phyloP scores from a whole-genome alignment of 2,888 invertebrate genomes.

The Pseudoips prasinana region DNA sequence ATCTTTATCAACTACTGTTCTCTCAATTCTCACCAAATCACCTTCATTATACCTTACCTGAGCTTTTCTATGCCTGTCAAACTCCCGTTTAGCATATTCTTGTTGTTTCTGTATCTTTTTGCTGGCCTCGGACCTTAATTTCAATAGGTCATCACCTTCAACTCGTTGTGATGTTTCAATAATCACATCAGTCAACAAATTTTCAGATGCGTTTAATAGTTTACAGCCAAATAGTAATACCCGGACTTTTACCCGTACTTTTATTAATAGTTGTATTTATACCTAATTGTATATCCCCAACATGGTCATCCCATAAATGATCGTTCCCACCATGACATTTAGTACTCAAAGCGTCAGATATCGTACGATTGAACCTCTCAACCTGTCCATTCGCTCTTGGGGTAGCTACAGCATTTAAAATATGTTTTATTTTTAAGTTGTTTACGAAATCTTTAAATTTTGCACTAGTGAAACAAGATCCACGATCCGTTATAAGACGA shows the following conservation, averaged over 20 bases:
- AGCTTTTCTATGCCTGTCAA: conserved; percentile 7
- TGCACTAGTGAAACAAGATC: conserved; percentile 1
- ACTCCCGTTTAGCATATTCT: conserved; percentile 6
- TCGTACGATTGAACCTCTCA: conserved; percentile 1
- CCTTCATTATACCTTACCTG: background rate
- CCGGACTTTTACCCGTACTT: conserved; percentile 17
- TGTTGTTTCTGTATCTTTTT: conserved; percentile 10
- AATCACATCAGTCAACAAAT: conserved; percentile 10
- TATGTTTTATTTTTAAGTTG: background rate
- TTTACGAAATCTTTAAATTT: background rate
- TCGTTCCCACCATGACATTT: conserved; percentile 3
- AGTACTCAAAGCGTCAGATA: background rate
- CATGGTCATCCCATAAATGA: conserved; percentile 13
- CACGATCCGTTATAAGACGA: conserved; percentile 1
- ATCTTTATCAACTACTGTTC: conserved; percentile 6
- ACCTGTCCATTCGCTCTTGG: conserved; percentile 10
- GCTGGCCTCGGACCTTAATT: conserved; percentile 9
- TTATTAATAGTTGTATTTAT: conserved; percentile 16
- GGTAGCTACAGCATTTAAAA: conserved; percentile 9
- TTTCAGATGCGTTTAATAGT: conserved; percentile 12
- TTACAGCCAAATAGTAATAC: conserved; percentile 22
- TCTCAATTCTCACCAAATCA: conserved; percentile 4
- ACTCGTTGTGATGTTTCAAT: conserved; percentile 1
- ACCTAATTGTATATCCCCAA: conserved; percentile 16
- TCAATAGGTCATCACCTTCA: conserved; percentile 1